Evolutionary conservation across 2,113 vertebrate species (phyloP).

Genomic region (Laterallus jamaicensis): DNA sequence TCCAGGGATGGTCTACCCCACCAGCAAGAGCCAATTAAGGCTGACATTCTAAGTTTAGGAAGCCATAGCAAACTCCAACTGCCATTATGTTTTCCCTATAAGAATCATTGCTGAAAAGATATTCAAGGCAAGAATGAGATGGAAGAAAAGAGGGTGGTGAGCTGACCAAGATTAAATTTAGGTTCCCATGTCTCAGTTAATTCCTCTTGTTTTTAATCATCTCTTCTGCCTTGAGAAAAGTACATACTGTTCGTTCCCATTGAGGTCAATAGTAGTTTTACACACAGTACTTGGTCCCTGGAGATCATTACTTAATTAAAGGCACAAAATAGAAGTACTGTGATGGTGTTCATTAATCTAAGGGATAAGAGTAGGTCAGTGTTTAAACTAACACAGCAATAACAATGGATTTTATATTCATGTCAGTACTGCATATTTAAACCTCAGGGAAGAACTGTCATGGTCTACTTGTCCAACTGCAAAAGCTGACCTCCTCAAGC

Average conservation of each 20-base stretch:
- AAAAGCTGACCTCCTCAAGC: slow-evolving; percentile 10
- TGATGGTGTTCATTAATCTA: background rate
- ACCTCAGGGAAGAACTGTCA: slow-evolving; percentile 57
- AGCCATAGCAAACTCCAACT: background rate
- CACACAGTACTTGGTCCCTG: background rate
- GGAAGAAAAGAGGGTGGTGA: background rate
- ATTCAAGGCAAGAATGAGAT: background rate
- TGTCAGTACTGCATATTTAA: slow-evolving; percentile 29
- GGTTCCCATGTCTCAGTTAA: background rate
- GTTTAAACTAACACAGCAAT: background rate
- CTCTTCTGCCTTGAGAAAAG: background rate
- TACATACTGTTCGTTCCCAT: background rate
- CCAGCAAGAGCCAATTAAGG: background rate
- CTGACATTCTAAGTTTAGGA: background rate
- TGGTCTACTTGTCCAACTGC: background rate
- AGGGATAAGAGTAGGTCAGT: background rate
- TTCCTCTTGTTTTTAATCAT: background rate
- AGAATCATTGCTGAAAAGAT: background rate
- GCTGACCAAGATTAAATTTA: background rate
- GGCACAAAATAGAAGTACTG: background rate
- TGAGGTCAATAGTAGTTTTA: background rate
- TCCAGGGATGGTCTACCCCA: background rate
- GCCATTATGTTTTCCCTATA: background rate
- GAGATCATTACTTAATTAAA: background rate
- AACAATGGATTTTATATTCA: slow-evolving; percentile 38